Evolutionary conservation across 2,888 invertebrate genomes (phyloP).

Genomic region (Alviniconcha strummeri): DNA sequence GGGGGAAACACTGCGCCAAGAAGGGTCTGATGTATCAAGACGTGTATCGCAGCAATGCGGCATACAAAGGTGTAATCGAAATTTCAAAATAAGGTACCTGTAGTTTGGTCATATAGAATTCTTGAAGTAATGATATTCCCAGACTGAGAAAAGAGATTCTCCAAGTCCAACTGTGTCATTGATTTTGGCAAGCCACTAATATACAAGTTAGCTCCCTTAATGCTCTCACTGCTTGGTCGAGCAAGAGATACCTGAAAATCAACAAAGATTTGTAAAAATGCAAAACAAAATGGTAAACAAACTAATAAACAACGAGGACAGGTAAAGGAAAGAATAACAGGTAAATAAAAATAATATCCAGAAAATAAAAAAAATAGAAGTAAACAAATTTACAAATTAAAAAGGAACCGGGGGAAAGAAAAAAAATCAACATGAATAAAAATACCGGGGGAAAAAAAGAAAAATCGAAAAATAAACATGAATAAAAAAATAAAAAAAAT

Average conservation of each 20-base stretch:
- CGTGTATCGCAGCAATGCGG: constrained; percentile 22
- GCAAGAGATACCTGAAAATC: constrained; percentile 74
- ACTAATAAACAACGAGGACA: constrained; percentile 38
- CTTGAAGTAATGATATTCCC: constrained; percentile 74
- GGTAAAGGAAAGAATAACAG: constrained; percentile 19
- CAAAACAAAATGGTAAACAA: constrained; percentile 55
- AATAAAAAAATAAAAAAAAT: too few relatives aligned
- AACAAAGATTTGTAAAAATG: constrained; percentile 57
- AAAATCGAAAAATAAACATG: too few relatives aligned
- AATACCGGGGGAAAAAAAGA: too few relatives aligned
- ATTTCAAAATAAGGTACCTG: constrained; percentile 63
- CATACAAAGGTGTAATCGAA: constrained; percentile 33
- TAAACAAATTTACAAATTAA: constrained; percentile 13
- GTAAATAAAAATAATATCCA: not conserved
- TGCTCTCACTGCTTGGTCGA: constrained; percentile 74
- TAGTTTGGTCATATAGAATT: constrained; percentile 74
- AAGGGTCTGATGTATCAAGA: constrained; percentile 35
- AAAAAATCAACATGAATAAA: constrained; percentile 5
- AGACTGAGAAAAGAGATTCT: constrained; percentile 73
- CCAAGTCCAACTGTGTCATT: constrained; percentile 74
- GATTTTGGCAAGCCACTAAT: constrained; percentile 74
- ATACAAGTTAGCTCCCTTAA: constrained; percentile 75
- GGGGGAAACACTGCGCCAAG: constrained; percentile 26
- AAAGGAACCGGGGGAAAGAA: constrained; percentile 21
- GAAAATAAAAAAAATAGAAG: constrained; percentile 27